phyloP scores from a whole-genome alignment of 1,140 invertebrate species.

The Euwallacea fornicatus region DNA sequence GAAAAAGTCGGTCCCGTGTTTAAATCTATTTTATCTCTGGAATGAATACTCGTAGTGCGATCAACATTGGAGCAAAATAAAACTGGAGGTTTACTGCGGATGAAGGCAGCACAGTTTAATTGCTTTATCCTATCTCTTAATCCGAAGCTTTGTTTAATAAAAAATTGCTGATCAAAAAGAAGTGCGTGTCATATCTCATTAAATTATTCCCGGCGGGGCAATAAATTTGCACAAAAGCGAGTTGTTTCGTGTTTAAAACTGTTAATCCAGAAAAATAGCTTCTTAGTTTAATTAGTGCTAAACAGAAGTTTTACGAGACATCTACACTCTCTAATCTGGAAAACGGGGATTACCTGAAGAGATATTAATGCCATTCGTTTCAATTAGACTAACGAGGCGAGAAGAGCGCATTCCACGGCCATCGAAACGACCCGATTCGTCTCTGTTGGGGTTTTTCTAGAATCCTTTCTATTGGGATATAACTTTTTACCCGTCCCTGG shows the following conservation, averaged over 20 bases:
- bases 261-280: slow-evolving; percentile 33
- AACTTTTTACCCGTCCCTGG: slow-evolving; percentile 7
- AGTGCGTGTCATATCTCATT: no score
- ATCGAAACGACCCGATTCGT: slow-evolving; percentile 28
- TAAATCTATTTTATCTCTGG: no score
- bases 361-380: slow-evolving; percentile 39
- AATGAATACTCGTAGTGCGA: no score
- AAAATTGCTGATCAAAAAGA: no score
- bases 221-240: neutral
- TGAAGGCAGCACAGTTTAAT: no score
- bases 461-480: slow-evolving; percentile 19
- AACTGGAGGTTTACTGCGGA: no score
- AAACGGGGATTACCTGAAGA: slow-evolving; percentile 36
- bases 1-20: no score
- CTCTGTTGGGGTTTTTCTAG: slow-evolving; percentile 21
- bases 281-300: slow-evolving; percentile 34
- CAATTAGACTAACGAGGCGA: slow-evolving; percentile 38
- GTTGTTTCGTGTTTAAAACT: slow-evolving; percentile 3
- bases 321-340: slow-evolving; percentile 27
- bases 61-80: no score
- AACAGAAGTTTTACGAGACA: slow-evolving; percentile 31
- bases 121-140: no score
- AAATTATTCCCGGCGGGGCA: neutral
- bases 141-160: no score
- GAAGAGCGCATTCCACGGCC: slow-evolving; percentile 20